Base-by-base conservation (phyloP, 35 echinoderm and acorn worm genomes). In the Diadema setosum region DNA sequence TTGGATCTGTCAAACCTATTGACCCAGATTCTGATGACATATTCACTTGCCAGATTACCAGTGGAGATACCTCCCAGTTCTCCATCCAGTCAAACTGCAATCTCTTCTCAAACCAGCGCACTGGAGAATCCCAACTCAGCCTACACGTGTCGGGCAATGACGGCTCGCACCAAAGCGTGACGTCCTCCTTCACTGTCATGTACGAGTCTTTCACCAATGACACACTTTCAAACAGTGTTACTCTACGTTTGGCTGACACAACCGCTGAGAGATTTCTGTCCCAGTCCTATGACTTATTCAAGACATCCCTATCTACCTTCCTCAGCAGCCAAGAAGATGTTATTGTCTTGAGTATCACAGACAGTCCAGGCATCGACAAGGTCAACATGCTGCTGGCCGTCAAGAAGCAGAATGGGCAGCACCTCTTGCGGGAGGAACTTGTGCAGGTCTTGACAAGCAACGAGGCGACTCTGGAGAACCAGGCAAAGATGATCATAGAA, bases 311-410 rank as follows among this genome's bases (percentile, higher is more conserved):
- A 27, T 94, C 92, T 1, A 36, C 69, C 33, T 82, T 89, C 21
- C 45, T 99, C 3, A 85, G 57, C 36, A 60, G 26, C 49, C 80
- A 89, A 41, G 96, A 99, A 42, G 81, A 81, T 70, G 24, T 99
- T 2, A 84, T 99, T 29, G 73, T 99, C 21, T 59, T 99, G 6
- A 86, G 85, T 56, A 36, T 99, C 46, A 89, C 86, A 14, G 93
- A 95, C 42, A 45, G 83, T 41, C 30, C 39, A 27, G 75, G 81
- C 63, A 70, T 83, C 12, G 14, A 45, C 26, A 82, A 87, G 27
- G 75, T 99, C 26, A 87, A 95, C 64, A n/a, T 99, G 9, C 43
- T 92, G 2, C 45, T 99, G 20, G 96, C 90, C 39, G 65, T 99
- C 16, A 82, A 99, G 63, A 86, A 55, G 48, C 78, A 87, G 40